These are phyloP conservation scores for Psylliodes chrysocephalus DNA, from an alignment of 2,888 invertebrate genomes.

Conservation along the genomic window DNA sequence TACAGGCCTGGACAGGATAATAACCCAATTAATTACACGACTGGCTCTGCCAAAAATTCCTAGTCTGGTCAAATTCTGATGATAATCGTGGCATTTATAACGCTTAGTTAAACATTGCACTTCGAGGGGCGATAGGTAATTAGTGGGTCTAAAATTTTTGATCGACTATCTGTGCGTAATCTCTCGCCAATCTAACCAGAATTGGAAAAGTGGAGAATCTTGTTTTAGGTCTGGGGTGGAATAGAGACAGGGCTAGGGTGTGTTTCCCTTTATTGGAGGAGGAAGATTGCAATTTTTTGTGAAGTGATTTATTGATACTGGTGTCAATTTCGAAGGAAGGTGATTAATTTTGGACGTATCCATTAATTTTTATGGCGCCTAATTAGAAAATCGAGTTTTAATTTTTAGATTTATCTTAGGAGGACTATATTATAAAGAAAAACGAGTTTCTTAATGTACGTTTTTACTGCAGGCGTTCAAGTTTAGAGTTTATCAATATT, in stretches of 20 bases:
- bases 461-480: too few relatives aligned
- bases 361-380: too few relatives aligned
- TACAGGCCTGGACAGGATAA: constrained; percentile 8
- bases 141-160: constrained; percentile 10
- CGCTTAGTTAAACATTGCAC: constrained; percentile 21
- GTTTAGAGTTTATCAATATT: too few relatives aligned
- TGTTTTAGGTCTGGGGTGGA: neutral
- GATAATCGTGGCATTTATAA: constrained; percentile 12
- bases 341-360: neutral
- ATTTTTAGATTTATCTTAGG: too few relatives aligned
- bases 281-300: neutral
- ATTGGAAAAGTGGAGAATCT: neutral
- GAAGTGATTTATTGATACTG: neutral
- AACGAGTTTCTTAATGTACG: too few relatives aligned
- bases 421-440: too few relatives aligned
- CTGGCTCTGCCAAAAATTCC: constrained; percentile 16
- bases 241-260: neutral
- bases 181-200: constrained; percentile 9
- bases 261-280: neutral
- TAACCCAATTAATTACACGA: constrained; percentile 17
- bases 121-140: constrained; percentile 11
- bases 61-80: constrained; percentile 14
- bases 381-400: too few relatives aligned
- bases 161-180: constrained; percentile 10
- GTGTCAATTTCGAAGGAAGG: neutral